phyloP scores from a whole-genome alignment of 2,797 vertebrate genomes.

The Rhyacichthys aspro region DNA sequence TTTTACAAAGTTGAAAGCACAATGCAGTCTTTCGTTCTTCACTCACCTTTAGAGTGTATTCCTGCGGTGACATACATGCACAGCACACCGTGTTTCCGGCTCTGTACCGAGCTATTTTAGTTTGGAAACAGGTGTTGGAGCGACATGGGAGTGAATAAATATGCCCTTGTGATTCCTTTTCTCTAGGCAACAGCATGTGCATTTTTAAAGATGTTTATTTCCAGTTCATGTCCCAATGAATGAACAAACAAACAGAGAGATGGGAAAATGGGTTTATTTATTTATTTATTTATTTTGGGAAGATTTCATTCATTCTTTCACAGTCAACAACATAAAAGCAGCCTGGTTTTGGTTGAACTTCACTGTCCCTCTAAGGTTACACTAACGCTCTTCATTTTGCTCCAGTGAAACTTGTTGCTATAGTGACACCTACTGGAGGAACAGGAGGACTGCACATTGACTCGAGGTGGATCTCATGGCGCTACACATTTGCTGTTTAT shows the following conservation, averaged over 20 bases:
- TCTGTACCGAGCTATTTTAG: constrained; percentile 6
- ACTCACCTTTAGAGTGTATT: constrained; percentile 5
- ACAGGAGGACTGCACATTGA: constrained; percentile 9
- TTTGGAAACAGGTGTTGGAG: constrained; percentile 27
- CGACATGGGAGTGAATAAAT: constrained; percentile 21
- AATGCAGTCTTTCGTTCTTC: not conserved
- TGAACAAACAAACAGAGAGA: no score
- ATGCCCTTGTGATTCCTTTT: constrained; percentile 6
- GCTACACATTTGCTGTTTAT: not conserved
- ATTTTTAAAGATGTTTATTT: constrained; percentile 34
- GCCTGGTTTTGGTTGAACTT: constrained; percentile 9
- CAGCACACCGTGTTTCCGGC: not conserved
- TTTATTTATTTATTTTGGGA: not conserved
- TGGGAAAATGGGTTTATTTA: no score
- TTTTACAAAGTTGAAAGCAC: not conserved
- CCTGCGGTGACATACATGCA: not conserved
- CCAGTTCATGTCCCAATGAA: not conserved
- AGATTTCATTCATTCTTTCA: constrained; percentile 15
- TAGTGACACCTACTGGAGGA: constrained; percentile 59
- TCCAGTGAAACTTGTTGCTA: constrained; percentile 31
- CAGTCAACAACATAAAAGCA: constrained; percentile 36
- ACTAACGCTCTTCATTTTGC: not conserved
- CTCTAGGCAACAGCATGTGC: constrained; percentile 21
- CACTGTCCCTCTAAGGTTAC: constrained; percentile 3
- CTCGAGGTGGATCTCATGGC: not conserved